These are phyloP conservation scores for Scyliorhinus canicula DNA, from an alignment of 2,797 vertebrate species.

Conservation along the genomic window DNA sequence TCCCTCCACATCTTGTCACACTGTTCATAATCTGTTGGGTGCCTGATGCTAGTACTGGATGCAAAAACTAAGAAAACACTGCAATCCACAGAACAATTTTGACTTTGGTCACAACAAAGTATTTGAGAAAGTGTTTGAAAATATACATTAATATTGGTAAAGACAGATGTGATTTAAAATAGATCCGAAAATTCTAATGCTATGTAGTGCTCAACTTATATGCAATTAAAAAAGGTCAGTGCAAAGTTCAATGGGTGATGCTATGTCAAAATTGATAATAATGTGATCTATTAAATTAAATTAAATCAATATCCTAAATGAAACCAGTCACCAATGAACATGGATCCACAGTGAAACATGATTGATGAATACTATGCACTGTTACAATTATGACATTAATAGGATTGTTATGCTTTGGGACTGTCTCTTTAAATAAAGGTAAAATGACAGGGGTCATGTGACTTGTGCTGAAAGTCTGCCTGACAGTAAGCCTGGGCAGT, in stretches of 20 bases:
- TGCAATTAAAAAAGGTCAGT: not conserved
- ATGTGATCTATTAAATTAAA: not conserved
- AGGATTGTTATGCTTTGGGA: too few species aligned
- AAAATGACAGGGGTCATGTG: too few species aligned
- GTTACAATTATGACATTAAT: too few species aligned
- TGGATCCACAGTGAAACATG: too few species aligned
- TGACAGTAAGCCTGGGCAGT: too few species aligned
- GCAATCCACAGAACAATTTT: not conserved
- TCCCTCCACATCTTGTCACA: not conserved
- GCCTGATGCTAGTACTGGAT: not conserved
- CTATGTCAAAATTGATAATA: not conserved
- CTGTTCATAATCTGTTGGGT: not conserved
- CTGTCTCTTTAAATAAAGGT: too few species aligned
- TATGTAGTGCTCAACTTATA: not conserved
- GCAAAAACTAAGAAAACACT: not conserved
- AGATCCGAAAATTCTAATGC: not conserved
- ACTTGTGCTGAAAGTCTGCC: too few species aligned
- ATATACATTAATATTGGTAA: not conserved
- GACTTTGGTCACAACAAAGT: not conserved
- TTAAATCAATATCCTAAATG: not conserved
- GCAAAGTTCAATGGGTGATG: not conserved
- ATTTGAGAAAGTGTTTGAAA: not conserved
- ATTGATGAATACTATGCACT: not conserved
- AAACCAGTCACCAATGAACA: constrained; percentile 14
- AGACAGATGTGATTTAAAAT: not conserved